Percentiles rank a stretch among this genome's conserved stretches.
These are phyloP conservation scores for Thunnus maccoyii DNA, from an alignment of 2,113 vertebrate genomes.

Conservation along the genomic window DNA sequence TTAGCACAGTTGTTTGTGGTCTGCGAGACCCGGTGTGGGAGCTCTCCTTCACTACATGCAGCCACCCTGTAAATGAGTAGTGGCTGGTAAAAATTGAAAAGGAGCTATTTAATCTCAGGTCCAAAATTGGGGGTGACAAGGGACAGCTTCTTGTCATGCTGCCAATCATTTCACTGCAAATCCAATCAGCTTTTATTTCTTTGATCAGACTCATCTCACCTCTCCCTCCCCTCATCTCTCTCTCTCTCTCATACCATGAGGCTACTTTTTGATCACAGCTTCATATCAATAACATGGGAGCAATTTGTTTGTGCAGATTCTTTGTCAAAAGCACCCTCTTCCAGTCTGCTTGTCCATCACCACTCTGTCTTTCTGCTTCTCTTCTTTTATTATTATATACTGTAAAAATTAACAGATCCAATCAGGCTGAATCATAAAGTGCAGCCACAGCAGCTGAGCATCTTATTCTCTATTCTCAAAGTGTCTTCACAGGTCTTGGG, in stretches of 20 bases:
- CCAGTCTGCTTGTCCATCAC: too few relatives aligned
- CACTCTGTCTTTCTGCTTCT: too few relatives aligned
- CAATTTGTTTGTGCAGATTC: too few relatives aligned
- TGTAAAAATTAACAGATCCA: neutral
- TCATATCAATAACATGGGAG: neutral
- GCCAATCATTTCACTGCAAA: conserved; percentile 15
- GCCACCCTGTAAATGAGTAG: neutral
- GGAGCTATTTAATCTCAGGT: neutral
- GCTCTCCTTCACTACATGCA: too few relatives aligned
- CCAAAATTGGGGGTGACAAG: neutral
- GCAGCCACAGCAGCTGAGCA: neutral
- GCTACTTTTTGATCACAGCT: neutral
- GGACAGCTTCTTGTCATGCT: neutral
- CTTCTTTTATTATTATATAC: too few relatives aligned
- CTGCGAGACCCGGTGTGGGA: too few relatives aligned
- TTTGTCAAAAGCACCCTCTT: neutral
- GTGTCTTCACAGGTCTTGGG: too few relatives aligned
- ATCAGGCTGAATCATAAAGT: neutral
- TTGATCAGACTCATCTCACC: conserved; percentile 35
- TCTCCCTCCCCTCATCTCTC: neutral
- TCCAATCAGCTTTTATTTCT: conserved; percentile 58
- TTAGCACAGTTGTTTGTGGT: too few relatives aligned
- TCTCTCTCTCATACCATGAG: neutral
- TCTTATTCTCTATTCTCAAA: too few relatives aligned
- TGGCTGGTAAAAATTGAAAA: neutral